Percentiles rank a stretch among this genome's conserved stretches.
phyloP scores from a whole-genome alignment of 1,140 invertebrate genomes.

The Stenopsyche tienmushanensis region DNA sequence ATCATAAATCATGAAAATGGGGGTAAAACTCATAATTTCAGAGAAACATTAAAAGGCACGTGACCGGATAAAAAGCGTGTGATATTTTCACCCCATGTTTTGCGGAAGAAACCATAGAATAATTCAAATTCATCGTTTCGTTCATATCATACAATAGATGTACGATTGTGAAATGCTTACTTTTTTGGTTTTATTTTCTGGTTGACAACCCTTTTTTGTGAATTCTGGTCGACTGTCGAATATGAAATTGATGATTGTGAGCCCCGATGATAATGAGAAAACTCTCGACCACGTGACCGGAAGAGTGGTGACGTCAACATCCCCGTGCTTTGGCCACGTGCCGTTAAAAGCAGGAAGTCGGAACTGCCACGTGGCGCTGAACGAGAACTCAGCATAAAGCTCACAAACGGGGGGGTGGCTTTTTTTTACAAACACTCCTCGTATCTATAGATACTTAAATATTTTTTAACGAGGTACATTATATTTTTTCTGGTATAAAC shows the following conservation, averaged over 20 bases:
- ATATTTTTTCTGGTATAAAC: too few relatives aligned
- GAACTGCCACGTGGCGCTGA: conserved; percentile 35
- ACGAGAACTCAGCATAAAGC: conserved; percentile 30
- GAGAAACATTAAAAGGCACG: conserved; percentile 1
- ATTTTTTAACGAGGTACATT: too few relatives aligned
- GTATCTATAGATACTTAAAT: neutral
- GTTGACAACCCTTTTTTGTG: conserved; percentile 4
- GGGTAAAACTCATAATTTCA: neutral
- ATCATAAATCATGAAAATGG: neutral
- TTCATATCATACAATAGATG: too few relatives aligned
- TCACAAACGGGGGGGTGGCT: conserved; percentile 21
- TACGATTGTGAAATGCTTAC: too few relatives aligned
- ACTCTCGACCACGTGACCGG: conserved; percentile 37
- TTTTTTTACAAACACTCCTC: neutral
- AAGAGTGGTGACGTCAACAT: conserved; percentile 33
- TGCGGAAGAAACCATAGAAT: too few relatives aligned
- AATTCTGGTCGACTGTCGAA: neutral
- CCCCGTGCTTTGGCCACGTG: conserved; percentile 27
- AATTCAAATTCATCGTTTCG: too few relatives aligned
- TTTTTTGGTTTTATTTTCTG: too few relatives aligned
- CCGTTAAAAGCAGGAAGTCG: conserved; percentile 39
- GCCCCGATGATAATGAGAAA: conserved; percentile 11
- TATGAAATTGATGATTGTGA: neutral
- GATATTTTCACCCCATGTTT: conserved; percentile 28
- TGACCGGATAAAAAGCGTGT: conserved; percentile 16